Percentiles rank a stretch among this genome's conserved stretches.
These are phyloP conservation scores for Diaphora mendica DNA, from an alignment of 2,888 invertebrate genomes.

Conservation along the genomic window DNA sequence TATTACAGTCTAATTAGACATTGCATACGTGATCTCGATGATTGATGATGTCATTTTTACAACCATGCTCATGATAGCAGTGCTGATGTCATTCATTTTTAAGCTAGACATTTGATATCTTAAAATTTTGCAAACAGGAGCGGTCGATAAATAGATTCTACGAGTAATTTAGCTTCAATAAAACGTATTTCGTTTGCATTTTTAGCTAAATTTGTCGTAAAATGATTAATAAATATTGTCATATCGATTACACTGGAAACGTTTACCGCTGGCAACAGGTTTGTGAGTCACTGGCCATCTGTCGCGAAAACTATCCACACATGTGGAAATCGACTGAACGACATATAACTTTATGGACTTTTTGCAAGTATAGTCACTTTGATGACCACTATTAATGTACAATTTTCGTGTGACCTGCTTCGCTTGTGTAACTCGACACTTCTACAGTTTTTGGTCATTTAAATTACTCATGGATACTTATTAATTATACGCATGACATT, in stretches of 20 bases:
- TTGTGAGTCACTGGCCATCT: conserved; percentile 83
- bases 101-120: conserved; percentile 66
- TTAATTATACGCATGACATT: conserved; percentile 36
- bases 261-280: conserved; percentile 73
- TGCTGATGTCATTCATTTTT: conserved; percentile 73
- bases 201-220: conserved; percentile 47
- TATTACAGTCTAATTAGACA: conserved; percentile 34
- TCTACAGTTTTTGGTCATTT: conserved; percentile 37
- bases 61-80: conserved; percentile 51
- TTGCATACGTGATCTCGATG: conserved; percentile 39
- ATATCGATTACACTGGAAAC: conserved; percentile 76
- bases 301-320: conserved; percentile 80
- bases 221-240: conserved; percentile 71
- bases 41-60: conserved; percentile 71
- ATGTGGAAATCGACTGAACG: conserved; percentile 76
- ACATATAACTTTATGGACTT: conserved; percentile 66
- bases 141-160: conserved; percentile 60
- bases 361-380: conserved; percentile 63
- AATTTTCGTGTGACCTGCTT: conserved; percentile 66
- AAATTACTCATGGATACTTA: conserved; percentile 20
- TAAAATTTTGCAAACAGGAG: conserved; percentile 58
- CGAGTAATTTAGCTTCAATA: conserved; percentile 49
- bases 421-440: conserved; percentile 70
- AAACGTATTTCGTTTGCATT: conserved; percentile 49
- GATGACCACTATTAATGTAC: conserved; percentile 69